Evolutionary conservation across 2,888 invertebrate species (phyloP), one percentile per base, ranked within the genome.

Genomic region (Lepidocyrtinus sp.): DNA sequence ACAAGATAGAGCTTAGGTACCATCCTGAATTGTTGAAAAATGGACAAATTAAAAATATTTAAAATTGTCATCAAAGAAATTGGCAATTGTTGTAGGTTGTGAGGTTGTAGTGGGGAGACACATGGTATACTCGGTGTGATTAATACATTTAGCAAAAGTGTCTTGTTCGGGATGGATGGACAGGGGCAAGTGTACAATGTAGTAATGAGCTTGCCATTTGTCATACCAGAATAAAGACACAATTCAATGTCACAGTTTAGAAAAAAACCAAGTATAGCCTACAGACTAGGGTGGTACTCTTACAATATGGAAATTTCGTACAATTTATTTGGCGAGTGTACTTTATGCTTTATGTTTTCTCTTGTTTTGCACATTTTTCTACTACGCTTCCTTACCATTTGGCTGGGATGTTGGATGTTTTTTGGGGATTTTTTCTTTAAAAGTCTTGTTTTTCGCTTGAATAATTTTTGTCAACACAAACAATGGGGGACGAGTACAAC

Each of bases 391-490:
- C 27, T n/a, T 69, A 46, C 46, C 67, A 67, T 24, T 67, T 22
- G 46, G 9, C 22, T 55, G 26, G 55, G 36, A 36, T 7, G 12
- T 36, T 36, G 36, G 5, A 36, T 36, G 36, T 36, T 7, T 36
- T 36, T 36, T 36, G n/a, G n/a, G 45, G 46, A 21, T 67, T 69
- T 68, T 69, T 22, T 50, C 50, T 67, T 2, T 55, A 46, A 64
- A 55, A 21, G 71, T 75, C 76, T 70, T 67, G 75, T 71, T 71
- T 36, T 36, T n/a, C 46, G 69, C 76, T 70, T 77, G 77, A 77
- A 77, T 77, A 77, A 77, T 77, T 77, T 77, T 77, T 77, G 77
- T 77, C 77, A 77, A 77, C 77, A 77, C 77, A 77, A 77, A 77
- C 77, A 77, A 77, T 77, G 27, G 72, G 77, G 77, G 67, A 65